Evolutionary conservation across 2,113 vertebrate genomes (phyloP).

Genomic region (Anseranas semipalmata): DNA sequence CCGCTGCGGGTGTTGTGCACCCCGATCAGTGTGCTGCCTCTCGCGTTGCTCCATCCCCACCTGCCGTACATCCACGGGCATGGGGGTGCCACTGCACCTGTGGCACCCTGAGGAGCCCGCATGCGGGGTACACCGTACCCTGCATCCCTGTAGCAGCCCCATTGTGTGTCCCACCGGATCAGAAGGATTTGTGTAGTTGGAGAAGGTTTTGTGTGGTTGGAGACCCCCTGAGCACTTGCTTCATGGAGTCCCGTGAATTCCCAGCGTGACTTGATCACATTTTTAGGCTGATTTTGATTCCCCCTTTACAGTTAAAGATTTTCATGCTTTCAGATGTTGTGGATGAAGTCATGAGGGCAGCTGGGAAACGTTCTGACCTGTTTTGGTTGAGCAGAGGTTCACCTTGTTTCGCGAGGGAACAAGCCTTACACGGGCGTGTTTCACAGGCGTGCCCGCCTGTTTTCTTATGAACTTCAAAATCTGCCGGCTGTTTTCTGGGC

Average conservation of each 20-base stretch:
- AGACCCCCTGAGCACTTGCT: background rate
- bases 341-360: background rate
- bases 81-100: background rate
- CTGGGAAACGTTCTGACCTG: background rate
- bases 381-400: background rate
- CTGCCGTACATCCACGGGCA: fast-evolving
- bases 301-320: background rate
- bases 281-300: background rate
- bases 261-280: background rate
- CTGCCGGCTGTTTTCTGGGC: background rate
- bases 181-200: background rate
- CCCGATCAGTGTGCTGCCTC: fast-evolving
- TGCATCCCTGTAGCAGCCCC: background rate
- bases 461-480: background rate
- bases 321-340: background rate
- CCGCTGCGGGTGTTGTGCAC: fast-evolving
- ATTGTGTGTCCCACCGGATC: fast-evolving
- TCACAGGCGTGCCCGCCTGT: background rate
- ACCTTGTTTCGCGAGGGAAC: background rate
- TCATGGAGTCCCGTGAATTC: background rate
- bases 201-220: background rate
- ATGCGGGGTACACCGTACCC: fast-evolving
- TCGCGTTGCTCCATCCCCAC: background rate
- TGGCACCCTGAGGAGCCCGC: fast-evolving
- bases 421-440: background rate